These are phyloP conservation scores for Heliconius hermathena DNA, from an alignment of 1,140 invertebrate species.

Conservation along the genomic window DNA sequence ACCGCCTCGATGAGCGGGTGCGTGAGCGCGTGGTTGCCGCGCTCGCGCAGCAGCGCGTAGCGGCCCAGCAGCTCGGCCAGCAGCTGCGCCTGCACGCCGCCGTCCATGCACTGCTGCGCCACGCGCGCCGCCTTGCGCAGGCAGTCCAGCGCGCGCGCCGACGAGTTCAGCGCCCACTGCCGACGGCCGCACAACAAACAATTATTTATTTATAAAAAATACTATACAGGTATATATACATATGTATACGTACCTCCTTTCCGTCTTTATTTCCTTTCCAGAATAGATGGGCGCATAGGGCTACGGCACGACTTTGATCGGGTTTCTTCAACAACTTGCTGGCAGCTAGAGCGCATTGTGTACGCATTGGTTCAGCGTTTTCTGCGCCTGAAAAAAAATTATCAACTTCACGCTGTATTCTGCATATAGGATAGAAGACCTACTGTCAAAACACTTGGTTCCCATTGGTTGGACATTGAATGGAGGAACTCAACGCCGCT, in stretches of 20 bases:
- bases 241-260: constrained; percentile 48
- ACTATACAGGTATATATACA: too few relatives aligned
- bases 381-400: constrained; percentile 85
- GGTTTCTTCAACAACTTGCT: constrained; percentile 98
- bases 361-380: constrained; percentile 97
- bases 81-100: constrained; percentile 97
- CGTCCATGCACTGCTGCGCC: constrained; percentile 98
- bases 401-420: too few relatives aligned
- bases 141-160: constrained; percentile 95
- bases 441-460: too few relatives aligned
- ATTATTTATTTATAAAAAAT: too few relatives aligned
- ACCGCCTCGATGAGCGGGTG: constrained; percentile 82
- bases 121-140: constrained; percentile 97
- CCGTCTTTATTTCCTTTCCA: constrained; percentile 90
- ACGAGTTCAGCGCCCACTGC: constrained; percentile 90
- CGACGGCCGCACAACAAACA: neutral
- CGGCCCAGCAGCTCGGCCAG: constrained; percentile 97
- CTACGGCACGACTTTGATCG: constrained; percentile 96
- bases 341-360: constrained; percentile 96
- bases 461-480: too few relatives aligned
- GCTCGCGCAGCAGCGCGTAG: constrained; percentile 97
- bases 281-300: constrained; percentile 96
- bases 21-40: constrained; percentile 92
- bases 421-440: neutral
- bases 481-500: too few relatives aligned